Conservation (phyloP, 2,888 invertebrate species). For the Synergus itoensis region DNA sequence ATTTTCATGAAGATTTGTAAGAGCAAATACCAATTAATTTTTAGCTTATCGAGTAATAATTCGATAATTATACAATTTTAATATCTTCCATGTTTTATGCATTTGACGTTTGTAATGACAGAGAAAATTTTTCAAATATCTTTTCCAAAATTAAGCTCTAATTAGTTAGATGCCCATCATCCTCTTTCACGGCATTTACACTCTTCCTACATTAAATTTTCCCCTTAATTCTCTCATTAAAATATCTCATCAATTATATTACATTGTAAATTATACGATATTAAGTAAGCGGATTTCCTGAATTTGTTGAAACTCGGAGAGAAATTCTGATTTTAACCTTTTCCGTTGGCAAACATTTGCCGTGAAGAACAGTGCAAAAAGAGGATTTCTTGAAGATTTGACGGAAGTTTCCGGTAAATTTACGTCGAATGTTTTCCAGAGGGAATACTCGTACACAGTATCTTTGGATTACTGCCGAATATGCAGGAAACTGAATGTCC, state of each 20-base stretch:
- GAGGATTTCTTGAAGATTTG: neutral
- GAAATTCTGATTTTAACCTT: neutral
- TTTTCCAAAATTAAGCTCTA: too few relatives aligned
- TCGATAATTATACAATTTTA: too few relatives aligned
- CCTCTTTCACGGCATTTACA: neutral
- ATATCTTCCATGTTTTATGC: too few relatives aligned
- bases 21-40: too few relatives aligned
- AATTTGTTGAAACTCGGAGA: neutral
- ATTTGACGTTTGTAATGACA: too few relatives aligned
- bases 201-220: neutral
- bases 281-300: neutral
- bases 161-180: too few relatives aligned
- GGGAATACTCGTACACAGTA: neutral
- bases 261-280: neutral
- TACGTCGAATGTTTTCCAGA: slow-evolving; percentile 7
- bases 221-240: neutral
- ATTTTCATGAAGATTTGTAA: too few relatives aligned
- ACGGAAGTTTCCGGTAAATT: slow-evolving; percentile 3
- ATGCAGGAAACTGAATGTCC: slow-evolving; percentile 15
- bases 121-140: too few relatives aligned
- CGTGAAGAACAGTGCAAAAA: neutral
- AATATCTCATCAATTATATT: neutral
- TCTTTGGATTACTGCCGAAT: slow-evolving; percentile 13
- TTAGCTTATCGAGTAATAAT: too few relatives aligned
- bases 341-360: neutral